Evolutionary conservation across 2,888 invertebrate genomes (phyloP), one percentile per base, ranked within the genome.

Genomic region (Spisula solida): DNA sequence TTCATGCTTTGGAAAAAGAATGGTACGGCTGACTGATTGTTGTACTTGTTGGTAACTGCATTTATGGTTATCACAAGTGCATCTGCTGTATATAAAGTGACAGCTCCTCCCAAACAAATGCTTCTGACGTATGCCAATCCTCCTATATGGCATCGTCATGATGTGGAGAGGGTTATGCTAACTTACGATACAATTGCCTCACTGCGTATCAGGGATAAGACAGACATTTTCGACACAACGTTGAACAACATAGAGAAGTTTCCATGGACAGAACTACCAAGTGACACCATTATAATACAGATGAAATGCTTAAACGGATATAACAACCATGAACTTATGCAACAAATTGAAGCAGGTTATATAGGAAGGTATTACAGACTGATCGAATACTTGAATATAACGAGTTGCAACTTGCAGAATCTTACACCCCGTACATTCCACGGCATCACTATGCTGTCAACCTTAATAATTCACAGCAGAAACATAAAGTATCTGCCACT

Each of bases 341-440:
- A 29, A 55, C 81, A 86, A 8, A 86, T 86, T 79, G 80, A 51
- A n/a, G 14, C 34, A 12, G 86, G 86, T 12, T 81, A 31, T 29
- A n/a, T 86, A 47, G 86, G 86, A 0, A 51, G 41, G n/a, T n/a
- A 47, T 47, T 70, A 81, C 31, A 66, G 48, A 70, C 12, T 81
- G 41, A 12, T 81, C 8, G 25, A 34, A 70, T 81, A 81, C 18
- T 55, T 86, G 31, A 47, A 47, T n/a, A 70, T 86, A 41, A 41
- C 51, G 0, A 51, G 25, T 1, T 86, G 81, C n/a, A 18, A 41
- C 29, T 25, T 86, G n/a, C 47, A 70, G 20, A n/a, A 70, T 20
- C 34, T 86, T 14, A 81, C 81, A 4, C 2, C 48, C 8, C 20
- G n/a, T 12, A 70, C 55, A 10, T 86, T 86, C 70, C 10, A 29